Base-by-base conservation (phyloP, 2,797 vertebrate species). In the Saxicola maurus region DNA sequence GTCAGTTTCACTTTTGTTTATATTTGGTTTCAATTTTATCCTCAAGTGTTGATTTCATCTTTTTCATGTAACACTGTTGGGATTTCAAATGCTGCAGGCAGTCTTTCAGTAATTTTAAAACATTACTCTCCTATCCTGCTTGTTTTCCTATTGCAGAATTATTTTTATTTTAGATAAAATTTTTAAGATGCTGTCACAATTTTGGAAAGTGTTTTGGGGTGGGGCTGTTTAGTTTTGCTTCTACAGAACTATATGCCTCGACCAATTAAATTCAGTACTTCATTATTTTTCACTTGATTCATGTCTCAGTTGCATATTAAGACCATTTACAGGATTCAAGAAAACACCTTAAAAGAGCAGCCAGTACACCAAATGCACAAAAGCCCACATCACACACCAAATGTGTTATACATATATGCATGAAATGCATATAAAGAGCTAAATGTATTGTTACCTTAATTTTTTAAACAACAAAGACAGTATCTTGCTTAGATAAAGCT, bases 1-100 rank as follows among this genome's bases (percentile, higher is more conserved):
- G 49, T 57, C 1, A 0, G 93, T 95, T 96, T 96, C 94, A 87
- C 94, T 96, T 96, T 95, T 95, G 84, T 90, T 95, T 94, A 62
- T 83, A 85, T 75, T 92, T 86, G 77, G 89, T 95, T 95, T 95
- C 94, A 94, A 83, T 95, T 94, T 90, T 94, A 89, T 96, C 91
- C 93, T 86, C 53, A 48, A 81, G 90, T 95, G 94, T 94, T 95
- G 89, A 91, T 96, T 96, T 96, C 92, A 89, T 52, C 80, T 93
- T 91, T 90, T 92, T 79, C 52, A 71, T 10, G 7, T 79, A 83
- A 81, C 49, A 55, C 74, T 48, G 21, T 3, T 64, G 78, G 49
- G 71, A 94, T 52, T 91, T 73, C 67, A 64, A 74, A 79, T 60
- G 52, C 85, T 82, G 28, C 31, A 83, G 57, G 67, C 78, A 92